Conservation (phyloP, 2,888 invertebrate genomes). For the Cistogaster globosa region DNA sequence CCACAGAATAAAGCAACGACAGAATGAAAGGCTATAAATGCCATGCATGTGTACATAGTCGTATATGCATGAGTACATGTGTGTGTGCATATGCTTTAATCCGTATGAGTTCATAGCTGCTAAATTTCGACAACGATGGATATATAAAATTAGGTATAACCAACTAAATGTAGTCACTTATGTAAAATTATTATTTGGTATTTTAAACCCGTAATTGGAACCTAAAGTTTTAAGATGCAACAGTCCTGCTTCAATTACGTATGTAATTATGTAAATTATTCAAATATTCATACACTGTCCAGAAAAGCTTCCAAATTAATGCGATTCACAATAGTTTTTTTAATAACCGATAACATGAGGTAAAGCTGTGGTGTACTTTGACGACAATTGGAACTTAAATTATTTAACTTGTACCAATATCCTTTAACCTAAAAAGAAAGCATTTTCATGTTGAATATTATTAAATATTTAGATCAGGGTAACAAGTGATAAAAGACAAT, state of each 20-base stretch:
- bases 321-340: conserved; percentile 81
- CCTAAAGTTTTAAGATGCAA: neutral
- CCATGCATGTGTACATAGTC: no score
- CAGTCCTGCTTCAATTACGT: neutral
- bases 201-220: neutral
- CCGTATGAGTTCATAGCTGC: no score
- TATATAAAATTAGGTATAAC: no score
- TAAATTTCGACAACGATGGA: no score
- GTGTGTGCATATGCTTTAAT: no score
- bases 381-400: conserved; percentile 85
- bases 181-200: no score
- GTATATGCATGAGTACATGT: no score
- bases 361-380: conserved; percentile 86
- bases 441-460: neutral
- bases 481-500: neutral
- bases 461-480: no score
- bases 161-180: no score
- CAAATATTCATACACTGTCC: neutral
- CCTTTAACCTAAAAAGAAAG: conserved; percentile 82
- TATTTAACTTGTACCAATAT: conserved; percentile 86
- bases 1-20: no score
- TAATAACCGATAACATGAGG: conserved; percentile 85
- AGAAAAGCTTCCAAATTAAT: conserved; percentile 74
- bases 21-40: no score
- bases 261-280: no score